A percentile compares a stretch with the other conserved stretches of the same genome.
Evolutionary conservation across 2,113 vertebrate genomes (phyloP).

Genomic region (Motacilla tschutschensis): DNA sequence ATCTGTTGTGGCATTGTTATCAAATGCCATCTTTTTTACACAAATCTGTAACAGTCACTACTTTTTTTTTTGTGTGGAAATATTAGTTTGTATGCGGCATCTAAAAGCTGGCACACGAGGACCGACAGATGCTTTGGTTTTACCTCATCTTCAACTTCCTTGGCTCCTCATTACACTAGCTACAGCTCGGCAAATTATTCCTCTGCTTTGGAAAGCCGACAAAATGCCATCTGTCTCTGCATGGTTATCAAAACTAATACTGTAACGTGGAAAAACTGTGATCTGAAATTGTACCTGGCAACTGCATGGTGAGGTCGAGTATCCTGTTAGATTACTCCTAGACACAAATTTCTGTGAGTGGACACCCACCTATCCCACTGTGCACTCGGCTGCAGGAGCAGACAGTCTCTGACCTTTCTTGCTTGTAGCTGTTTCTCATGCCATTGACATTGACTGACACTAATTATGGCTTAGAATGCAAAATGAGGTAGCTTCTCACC

Average conservation of each 20-base stretch:
- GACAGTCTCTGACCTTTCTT: constrained; percentile 20
- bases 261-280: constrained; percentile 60
- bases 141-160: constrained; percentile 81
- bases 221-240: constrained; percentile 82
- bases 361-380: constrained; percentile 3
- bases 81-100: constrained; percentile 76
- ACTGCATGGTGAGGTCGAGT: constrained; percentile 21
- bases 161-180: constrained; percentile 74
- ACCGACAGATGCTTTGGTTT: constrained; percentile 80
- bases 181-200: constrained; percentile 76
- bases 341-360: neutral
- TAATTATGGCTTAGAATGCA: constrained; percentile 65
- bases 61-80: constrained; percentile 71
- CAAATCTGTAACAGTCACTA: constrained; percentile 75
- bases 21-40: constrained; percentile 77
- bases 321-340: neutral
- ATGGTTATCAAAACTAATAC: constrained; percentile 79
- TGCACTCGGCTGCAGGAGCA: constrained; percentile 7
- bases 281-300: constrained; percentile 61
- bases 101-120: constrained; percentile 72
- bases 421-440: constrained; percentile 13
- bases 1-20: constrained; percentile 81
- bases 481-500: constrained; percentile 48
- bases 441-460: constrained; percentile 58
- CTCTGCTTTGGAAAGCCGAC: constrained; percentile 78